Evolutionary conservation across 2,113 vertebrate species (phyloP), one percentile per base, ranked within the genome.

Genomic region (Macroglossus sobrinus): DNA sequence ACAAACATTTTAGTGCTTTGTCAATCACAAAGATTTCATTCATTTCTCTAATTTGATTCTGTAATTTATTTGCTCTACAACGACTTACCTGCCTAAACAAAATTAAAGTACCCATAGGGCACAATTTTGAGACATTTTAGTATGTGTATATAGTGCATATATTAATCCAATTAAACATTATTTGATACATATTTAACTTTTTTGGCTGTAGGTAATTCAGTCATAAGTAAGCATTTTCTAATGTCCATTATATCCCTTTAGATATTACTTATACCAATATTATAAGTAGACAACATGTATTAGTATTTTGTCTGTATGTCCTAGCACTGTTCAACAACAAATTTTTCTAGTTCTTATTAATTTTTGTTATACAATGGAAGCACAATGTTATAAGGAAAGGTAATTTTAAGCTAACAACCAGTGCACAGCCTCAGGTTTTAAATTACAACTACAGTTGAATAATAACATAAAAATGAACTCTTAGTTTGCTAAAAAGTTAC

Each of bases 361-460:
- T 98, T 99, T 98, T 98, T 99, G 98, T 99, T 99, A 98, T 98
- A 99, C 98, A 98, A 98, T 98, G 98, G 99, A 99, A 99, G 99
- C 99, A 99, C 99, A 99, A 99, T 99, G 99, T 99, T 99, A 98
- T 98, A 99, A 99, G 99, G 99, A 98, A 99, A 98, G 98, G 98
- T 99, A 98, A 98, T 99, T 99, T 99, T 98, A 99, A 99, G 98
- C 98, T 99, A 99, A 98, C 99, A 99, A 99, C 99, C 98, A 98
- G 99, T 98, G 98, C 98, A 98, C 99, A 99, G 99, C 99, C 99
- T 99, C 99, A 99, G 99, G 99, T 99, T 99, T 99, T 99, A 98
- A 98, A 99, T 98, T 98, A 98, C 98, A 98, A 99, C 99, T 98
- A 98, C 98, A 98, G 98, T 98, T 98, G 97, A 98, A 98, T 98